phyloP scores from a whole-genome alignment of 2,113 vertebrate genomes.

The Stigmatopora argus region DNA sequence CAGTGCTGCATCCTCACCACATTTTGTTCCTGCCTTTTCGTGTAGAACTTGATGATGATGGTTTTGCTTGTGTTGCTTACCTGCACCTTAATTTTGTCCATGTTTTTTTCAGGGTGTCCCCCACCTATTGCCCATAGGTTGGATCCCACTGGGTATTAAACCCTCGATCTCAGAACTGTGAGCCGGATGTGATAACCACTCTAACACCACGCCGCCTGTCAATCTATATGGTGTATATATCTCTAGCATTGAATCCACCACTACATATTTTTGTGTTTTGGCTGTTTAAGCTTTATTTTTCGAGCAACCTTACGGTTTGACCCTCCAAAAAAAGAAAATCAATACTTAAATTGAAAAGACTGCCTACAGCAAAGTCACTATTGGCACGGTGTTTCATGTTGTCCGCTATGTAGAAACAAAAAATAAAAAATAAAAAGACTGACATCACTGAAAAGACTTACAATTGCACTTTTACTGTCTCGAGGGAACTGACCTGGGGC shows the following conservation, averaged over 20 bases:
- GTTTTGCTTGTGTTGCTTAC: too few relatives aligned
- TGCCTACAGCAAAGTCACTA: slow-evolving; percentile 23
- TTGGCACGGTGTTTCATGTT: slow-evolving; percentile 27
- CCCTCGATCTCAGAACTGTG: too few relatives aligned
- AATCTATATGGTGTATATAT: not conserved
- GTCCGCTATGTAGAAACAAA: slow-evolving; percentile 25
- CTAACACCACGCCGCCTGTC: not conserved
- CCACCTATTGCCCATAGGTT: not conserved
- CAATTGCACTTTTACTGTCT: slow-evolving; percentile 12
- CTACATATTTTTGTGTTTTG: slow-evolving; percentile 3
- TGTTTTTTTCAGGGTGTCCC: not conserved
- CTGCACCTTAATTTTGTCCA: not conserved
- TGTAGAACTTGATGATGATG: too few relatives aligned
- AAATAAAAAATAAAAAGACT: slow-evolving; percentile 1
- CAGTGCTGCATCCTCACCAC: too few relatives aligned
- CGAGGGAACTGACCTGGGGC: slow-evolving; percentile 10
- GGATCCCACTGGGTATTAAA: too few relatives aligned
- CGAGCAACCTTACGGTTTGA: slow-evolving; percentile 17
- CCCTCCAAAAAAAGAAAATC: slow-evolving; percentile 14
- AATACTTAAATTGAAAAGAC: slow-evolving; percentile 36
- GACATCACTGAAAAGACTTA: slow-evolving; percentile 18
- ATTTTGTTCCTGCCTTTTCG: too few relatives aligned
- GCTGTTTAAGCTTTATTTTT: not conserved
- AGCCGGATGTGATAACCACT: too few relatives aligned
- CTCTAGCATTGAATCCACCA: not conserved